Percentiles rank a stretch among this genome's conserved stretches.
Conservation (phyloP, 2,113 vertebrate species). For the Opisthocomus hoazin region DNA sequence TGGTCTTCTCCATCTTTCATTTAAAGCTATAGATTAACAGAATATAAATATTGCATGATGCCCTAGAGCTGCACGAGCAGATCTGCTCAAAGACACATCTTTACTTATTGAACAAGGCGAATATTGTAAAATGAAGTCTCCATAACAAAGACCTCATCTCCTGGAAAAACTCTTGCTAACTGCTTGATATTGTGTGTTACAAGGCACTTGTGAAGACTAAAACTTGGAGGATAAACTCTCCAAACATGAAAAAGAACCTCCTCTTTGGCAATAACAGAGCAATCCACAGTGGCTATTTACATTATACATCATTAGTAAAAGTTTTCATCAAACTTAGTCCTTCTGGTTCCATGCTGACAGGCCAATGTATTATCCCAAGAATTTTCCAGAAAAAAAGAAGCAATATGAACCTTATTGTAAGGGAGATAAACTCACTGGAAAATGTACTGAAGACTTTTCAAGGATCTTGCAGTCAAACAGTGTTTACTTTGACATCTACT, state of each 20-base stretch:
- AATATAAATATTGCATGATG: slow-evolving; percentile 53
- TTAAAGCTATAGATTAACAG: slow-evolving; percentile 30
- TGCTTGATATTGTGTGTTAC: background rate
- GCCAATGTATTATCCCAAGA: background rate
- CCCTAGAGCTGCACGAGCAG: slow-evolving; percentile 31
- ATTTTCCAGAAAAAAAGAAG: background rate
- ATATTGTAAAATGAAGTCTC: slow-evolving; percentile 2
- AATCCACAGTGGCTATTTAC: background rate
- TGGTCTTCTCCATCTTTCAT: slow-evolving; percentile 20
- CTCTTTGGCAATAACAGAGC: background rate
- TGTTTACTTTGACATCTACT: background rate
- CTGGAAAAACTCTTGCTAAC: background rate
- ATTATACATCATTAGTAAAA: background rate
- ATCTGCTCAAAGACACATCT: slow-evolving; percentile 14
- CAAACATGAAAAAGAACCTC: background rate
- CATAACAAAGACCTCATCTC: background rate
- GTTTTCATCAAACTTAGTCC: background rate
- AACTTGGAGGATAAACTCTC: background rate
- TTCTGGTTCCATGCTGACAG: background rate
- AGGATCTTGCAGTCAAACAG: background rate
- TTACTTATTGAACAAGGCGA: slow-evolving; percentile 23
- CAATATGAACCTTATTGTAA: background rate
- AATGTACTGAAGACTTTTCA: background rate
- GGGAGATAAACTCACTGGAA: background rate
- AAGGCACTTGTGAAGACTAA: background rate